Evolutionary conservation across 2,113 vertebrate species (phyloP), one percentile per base, ranked within the genome.

Genomic region (Psettodes erumei): DNA sequence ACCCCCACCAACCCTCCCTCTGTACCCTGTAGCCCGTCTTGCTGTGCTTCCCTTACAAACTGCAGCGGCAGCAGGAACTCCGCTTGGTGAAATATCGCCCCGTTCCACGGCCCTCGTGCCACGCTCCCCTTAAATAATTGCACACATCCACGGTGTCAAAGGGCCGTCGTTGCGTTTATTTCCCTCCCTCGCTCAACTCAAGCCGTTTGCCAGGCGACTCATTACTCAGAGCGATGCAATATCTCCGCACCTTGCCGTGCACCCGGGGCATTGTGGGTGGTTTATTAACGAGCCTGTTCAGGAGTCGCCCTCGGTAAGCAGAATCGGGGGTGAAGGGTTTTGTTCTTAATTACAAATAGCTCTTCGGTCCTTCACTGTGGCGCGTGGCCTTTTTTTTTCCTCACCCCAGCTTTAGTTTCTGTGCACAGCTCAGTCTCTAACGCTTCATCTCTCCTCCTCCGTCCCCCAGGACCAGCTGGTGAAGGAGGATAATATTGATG

Each of bases 401-500:
- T 30, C 21, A 4, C n/a, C 5, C 37, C 27, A 9, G 11, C 4
- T 55, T 54, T 25, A 21, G 25, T 60, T 40, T n/a, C 30, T 37
- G 60, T 51, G 43, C 33, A 15, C n/a, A 9, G 1, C 62, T 48
- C 9, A 1, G 8, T 50, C 56, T 54, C 37, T 70, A 10, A 73
- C 15, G 13, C 8, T 25, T 4, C 27, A 19, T 43, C 1, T n/a
- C 6, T 69, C n/a, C 4, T 2, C 23, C 25, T 43, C 6, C 0
- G 21, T 40, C 73, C 64, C 72, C 61, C 82, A 98, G 98, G 98
- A 99, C 92, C 97, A 97, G 85, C 89, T 98, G 93, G 96, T 99
- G 54, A 98, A 99, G 93, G 98, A 99, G 94, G 96, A 98, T 87
- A 99, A 95, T 75, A 96, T 99, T 37, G 97, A 99, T 58, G 97